Conservation (phyloP, 2,888 invertebrate genomes). For the Balanococcus diminutus region DNA sequence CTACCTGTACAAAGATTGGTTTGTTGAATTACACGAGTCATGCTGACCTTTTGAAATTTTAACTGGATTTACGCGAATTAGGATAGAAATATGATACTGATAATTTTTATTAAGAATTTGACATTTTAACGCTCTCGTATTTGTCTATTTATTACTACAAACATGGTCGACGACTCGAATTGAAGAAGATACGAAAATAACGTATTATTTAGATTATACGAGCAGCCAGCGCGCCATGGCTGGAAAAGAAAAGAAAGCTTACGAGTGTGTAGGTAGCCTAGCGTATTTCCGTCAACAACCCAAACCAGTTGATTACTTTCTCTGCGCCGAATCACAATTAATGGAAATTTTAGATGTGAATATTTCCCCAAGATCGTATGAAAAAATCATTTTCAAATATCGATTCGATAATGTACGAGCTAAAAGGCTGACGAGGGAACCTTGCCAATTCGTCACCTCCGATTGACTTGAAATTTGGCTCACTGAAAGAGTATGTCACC, state of each 20-base stretch:
- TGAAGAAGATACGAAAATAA: background rate
- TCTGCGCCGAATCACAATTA: background rate
- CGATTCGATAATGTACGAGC: no score
- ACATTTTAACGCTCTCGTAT: background rate
- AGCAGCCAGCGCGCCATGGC: background rate
- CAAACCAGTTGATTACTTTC: slow-evolving; percentile 23
- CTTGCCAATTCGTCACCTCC: no score
- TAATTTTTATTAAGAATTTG: background rate
- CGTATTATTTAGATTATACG: background rate
- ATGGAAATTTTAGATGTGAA: no score
- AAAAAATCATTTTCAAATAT: background rate
- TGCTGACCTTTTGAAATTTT: background rate
- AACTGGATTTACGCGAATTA: background rate
- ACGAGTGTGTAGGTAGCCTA: background rate
- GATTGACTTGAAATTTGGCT: no score
- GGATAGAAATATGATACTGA: no score
- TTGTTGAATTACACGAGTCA: background rate
- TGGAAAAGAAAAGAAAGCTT: slow-evolving; percentile 8
- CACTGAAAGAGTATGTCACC: no score
- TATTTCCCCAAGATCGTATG: background rate
- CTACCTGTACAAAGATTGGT: background rate
- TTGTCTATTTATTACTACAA: background rate
- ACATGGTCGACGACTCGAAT: background rate
- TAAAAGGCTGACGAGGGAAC: no score
- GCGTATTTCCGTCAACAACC: slow-evolving; percentile 21